Base-by-base conservation (phyloP, 2,113 vertebrate genomes). In the Apeltes quadracus region DNA sequence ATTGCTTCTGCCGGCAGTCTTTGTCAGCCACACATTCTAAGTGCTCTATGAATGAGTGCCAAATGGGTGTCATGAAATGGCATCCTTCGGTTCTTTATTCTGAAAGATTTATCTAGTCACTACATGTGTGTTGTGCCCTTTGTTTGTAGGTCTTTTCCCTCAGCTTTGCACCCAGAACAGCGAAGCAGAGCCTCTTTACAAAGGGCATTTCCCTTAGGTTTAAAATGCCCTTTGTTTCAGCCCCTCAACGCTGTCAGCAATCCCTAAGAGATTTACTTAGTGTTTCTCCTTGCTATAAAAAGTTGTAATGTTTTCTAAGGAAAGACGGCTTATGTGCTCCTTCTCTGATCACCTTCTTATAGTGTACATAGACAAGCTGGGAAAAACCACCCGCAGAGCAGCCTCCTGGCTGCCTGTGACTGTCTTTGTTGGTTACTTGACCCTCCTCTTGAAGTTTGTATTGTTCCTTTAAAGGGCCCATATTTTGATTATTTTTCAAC, bases 331-430 rank as follows among this genome's bases (percentile, higher is more conserved):
- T 16, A 6, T 20, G 18, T 0, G 20, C 61, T 16, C n/a, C 29
- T 23, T 18, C 34, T 66, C 14, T 66, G 64, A 53, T 67, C 20
- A 67, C 16, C 29, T 22, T 61, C 7, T 43, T 16, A 41, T n/a
- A 43, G 9, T 20, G 25, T 22, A 25, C 27, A 16, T 14, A 34
- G 66, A 56, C 18, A 43, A 56, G 25, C 20, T 34, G 7, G 38
- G 11, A 15, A 56, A 15, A 56, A 1, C 4, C 25, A 43, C 36
- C 7, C 0, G 3, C 20, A 36, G 7, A 36, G n/a, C 1, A 8
- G 27, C 20, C 11, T 23, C 9, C 9, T 59, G n/a, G 25, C 7
- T 8, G 5, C 3, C 8, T 27, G 20, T 3, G 11, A 3, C 32
- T 44, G 34, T 23, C 61, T 34, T 23, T 5, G 13, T 7, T 22